Percentiles rank a stretch among this genome's conserved stretches.
These are phyloP conservation scores for Drosophila kuntzei DNA, from an alignment of 2,888 invertebrate genomes.

Conservation along the genomic window DNA sequence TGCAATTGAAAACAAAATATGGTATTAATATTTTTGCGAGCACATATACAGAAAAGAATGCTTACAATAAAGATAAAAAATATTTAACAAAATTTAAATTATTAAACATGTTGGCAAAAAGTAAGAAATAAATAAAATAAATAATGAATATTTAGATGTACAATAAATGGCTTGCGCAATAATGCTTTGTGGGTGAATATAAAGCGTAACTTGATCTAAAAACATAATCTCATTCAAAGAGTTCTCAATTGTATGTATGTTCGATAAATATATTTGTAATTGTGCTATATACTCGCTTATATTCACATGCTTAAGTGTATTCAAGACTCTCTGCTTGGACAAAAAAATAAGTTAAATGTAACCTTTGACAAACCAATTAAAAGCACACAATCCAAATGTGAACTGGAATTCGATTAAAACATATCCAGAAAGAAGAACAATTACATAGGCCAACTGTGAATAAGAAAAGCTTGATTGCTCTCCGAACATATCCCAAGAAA, in stretches of 20 bases:
- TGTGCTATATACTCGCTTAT: constrained; percentile 58
- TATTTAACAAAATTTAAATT: constrained; percentile 35
- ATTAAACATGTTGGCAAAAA: constrained; percentile 27
- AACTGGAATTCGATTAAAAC: background rate
- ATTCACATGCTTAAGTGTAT: constrained; percentile 53
- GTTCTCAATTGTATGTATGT: constrained; percentile 40
- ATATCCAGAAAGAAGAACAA: background rate
- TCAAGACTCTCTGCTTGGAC: constrained; percentile 59
- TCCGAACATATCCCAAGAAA: constrained; percentile 52
- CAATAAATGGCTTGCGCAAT: constrained; percentile 45
- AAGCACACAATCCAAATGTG: background rate
- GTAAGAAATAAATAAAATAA: constrained; percentile 17
- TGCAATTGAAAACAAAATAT: constrained; percentile 23
- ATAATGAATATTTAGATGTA: constrained; percentile 47
- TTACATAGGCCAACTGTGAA: constrained; percentile 25
- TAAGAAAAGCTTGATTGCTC: constrained; percentile 24
- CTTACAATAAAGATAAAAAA: constrained; percentile 30
- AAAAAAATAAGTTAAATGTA: constrained; percentile 20
- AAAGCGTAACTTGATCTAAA: constrained; percentile 43
- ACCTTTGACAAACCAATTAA: constrained; percentile 20
- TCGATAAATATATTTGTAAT: constrained; percentile 44
- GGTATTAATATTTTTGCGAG: constrained; percentile 78
- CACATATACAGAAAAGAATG: constrained; percentile 70
- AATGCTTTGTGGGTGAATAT: constrained; percentile 14
- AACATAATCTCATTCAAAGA: constrained; percentile 9